A percentile compares a stretch with the other conserved stretches of the same genome.
phyloP scores from a whole-genome alignment of 2,797 vertebrate species.

The Jordanella pulchra region DNA sequence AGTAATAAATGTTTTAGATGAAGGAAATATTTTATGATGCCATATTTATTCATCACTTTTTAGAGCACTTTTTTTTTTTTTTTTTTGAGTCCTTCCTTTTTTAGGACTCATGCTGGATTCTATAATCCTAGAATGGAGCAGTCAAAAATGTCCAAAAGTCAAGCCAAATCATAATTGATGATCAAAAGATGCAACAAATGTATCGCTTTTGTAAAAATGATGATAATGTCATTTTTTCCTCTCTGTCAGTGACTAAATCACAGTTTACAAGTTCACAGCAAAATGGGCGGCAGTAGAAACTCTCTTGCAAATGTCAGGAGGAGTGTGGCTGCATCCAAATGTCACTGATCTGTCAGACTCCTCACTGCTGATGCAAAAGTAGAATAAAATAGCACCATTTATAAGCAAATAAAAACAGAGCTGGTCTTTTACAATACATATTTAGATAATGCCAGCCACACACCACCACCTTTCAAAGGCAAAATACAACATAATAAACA shows the following conservation, averaged over 20 bases:
- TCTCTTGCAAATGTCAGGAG: slow-evolving; percentile 57
- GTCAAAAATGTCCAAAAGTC: no score
- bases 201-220: neutral
- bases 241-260: slow-evolving; percentile 39
- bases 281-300: slow-evolving; percentile 31
- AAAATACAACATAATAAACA: no score
- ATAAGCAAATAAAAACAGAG: slow-evolving; percentile 19
- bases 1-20: slow-evolving; percentile 46
- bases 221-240: slow-evolving; percentile 4
- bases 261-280: slow-evolving; percentile 45
- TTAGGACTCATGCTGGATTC: slow-evolving; percentile 34
- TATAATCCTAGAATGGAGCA: slow-evolving; percentile 17
- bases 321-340: slow-evolving; percentile 58
- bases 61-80: no score
- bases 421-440: neutral
- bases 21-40: slow-evolving; percentile 35
- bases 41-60: slow-evolving; percentile 48
- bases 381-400: slow-evolving; percentile 26
- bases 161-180: neutral
- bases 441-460: no score
- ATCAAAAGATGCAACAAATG: slow-evolving; percentile 5
- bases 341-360: slow-evolving; percentile 45
- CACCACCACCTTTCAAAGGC: no score
- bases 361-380: slow-evolving; percentile 44
- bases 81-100: slow-evolving; percentile 33